A percentile compares a stretch with the other conserved stretches of the same genome.
Conservation (phyloP, 1,140 invertebrate species). For the Oscheius sp. region DNA sequence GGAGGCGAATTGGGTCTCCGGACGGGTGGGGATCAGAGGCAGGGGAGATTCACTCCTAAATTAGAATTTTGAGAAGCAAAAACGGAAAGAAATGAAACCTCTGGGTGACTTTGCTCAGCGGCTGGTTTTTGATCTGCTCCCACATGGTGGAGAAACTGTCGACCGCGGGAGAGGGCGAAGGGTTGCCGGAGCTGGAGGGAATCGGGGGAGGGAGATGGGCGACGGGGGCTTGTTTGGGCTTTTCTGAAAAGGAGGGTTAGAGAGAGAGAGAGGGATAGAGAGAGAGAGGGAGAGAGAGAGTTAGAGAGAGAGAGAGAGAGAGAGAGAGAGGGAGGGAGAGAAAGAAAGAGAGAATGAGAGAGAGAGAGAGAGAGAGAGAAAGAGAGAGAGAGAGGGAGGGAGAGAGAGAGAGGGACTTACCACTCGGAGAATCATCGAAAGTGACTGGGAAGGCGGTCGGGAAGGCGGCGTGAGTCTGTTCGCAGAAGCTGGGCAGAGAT, state of each 20-base stretch:
- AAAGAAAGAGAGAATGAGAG: background rate
- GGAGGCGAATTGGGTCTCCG: slow-evolving; percentile 1
- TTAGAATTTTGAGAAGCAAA: background rate
- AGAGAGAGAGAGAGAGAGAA: background rate
- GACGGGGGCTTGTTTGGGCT: background rate
- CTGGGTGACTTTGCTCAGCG: slow-evolving; percentile 8
- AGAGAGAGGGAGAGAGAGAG: background rate
- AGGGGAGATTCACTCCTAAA: slow-evolving; percentile 26
- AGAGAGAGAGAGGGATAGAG: background rate
- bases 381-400: background rate
- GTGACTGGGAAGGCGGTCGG: slow-evolving; percentile 15
- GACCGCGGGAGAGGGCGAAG: background rate
- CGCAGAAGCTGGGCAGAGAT: background rate
- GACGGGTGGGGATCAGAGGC: slow-evolving; percentile 24
- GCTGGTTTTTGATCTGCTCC: slow-evolving; percentile 4
- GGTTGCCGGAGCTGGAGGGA: background rate
- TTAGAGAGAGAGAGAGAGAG: background rate
- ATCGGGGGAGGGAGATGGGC: background rate
- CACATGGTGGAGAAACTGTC: background rate
- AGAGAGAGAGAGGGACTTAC: background rate
- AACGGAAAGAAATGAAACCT: background rate
- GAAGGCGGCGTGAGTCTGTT: background rate
- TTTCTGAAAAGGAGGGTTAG: background rate
- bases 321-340: background rate
- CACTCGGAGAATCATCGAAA: background rate